Conservation (phyloP, 2,888 invertebrate species). For the Linyphia triangularis region DNA sequence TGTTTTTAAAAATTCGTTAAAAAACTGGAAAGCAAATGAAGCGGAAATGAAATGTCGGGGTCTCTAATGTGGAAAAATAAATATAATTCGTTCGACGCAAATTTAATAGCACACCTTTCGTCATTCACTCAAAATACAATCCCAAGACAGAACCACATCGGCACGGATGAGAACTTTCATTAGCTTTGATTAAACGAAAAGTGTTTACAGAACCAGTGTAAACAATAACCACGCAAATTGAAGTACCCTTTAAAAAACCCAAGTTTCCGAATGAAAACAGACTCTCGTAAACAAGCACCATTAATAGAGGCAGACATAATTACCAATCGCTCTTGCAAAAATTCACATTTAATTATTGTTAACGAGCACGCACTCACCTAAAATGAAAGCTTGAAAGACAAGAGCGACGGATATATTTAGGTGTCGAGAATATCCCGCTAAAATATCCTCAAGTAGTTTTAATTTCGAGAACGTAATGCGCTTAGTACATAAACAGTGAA, state of each 20-base stretch:
- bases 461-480: conserved; percentile 45
- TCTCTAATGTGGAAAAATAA: too few relatives aligned
- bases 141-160: too few relatives aligned
- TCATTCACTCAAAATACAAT: too few relatives aligned
- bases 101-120: too few relatives aligned
- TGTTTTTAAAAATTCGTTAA: too few relatives aligned
- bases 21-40: too few relatives aligned
- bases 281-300: not conserved
- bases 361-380: conserved; percentile 16
- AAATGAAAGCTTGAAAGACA: conserved; percentile 1
- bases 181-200: not conserved
- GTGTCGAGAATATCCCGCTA: not conserved
- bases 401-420: not conserved
- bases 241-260: not conserved
- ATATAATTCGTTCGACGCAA: too few relatives aligned
- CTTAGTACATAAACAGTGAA: conserved; percentile 30
- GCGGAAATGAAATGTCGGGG: too few relatives aligned
- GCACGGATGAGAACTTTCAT: too few relatives aligned
- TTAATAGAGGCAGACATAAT: conserved; percentile 3
- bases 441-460: conserved; percentile 43
- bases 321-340: conserved; percentile 23
- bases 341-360: conserved; percentile 42
- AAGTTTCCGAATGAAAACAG: not conserved
- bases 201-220: not conserved
- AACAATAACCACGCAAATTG: not conserved